These are phyloP conservation scores for Erebia aethiops DNA, from an alignment of 2,888 invertebrate species.

Conservation along the genomic window DNA sequence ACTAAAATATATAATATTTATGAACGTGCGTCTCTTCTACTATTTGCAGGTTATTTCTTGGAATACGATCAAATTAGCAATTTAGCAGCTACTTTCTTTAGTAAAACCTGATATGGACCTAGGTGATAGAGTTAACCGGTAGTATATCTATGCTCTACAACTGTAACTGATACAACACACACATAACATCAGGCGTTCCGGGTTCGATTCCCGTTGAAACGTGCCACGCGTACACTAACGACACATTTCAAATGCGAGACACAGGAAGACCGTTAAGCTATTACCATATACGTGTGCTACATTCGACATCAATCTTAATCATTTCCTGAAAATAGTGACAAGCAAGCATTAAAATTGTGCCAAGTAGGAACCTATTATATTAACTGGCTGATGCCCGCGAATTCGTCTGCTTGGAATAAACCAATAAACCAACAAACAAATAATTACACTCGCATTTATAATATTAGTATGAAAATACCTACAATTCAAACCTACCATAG, in stretches of 20 bases:
- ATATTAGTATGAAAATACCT: too few species aligned
- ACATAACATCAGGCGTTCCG: constrained; percentile 25
- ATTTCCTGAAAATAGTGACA: constrained; percentile 29
- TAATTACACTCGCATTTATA: too few species aligned
- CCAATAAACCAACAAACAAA: too few species aligned
- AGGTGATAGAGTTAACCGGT: not conserved
- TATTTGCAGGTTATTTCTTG: too few species aligned
- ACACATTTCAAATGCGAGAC: constrained; percentile 34
- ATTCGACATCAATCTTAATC: constrained; percentile 22
- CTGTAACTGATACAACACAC: constrained; percentile 18
- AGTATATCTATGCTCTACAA: not conserved
- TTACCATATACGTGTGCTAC: constrained; percentile 36
- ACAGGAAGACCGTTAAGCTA: constrained; percentile 33
- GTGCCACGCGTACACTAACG: constrained; percentile 31
- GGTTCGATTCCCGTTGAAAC: constrained; percentile 32
- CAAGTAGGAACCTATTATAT: not conserved
- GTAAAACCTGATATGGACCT: not conserved
- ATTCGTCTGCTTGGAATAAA: too few species aligned
- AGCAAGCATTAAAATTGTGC: constrained; percentile 4
- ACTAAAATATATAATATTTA: too few species aligned
- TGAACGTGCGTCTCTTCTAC: too few species aligned
- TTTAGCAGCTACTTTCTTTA: too few species aligned
- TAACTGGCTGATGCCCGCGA: not conserved
- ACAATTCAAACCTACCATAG: too few species aligned
- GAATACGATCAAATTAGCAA: too few species aligned